phyloP scores from a whole-genome alignment of 2,888 invertebrate genomes.

The Aphodius granarius region DNA sequence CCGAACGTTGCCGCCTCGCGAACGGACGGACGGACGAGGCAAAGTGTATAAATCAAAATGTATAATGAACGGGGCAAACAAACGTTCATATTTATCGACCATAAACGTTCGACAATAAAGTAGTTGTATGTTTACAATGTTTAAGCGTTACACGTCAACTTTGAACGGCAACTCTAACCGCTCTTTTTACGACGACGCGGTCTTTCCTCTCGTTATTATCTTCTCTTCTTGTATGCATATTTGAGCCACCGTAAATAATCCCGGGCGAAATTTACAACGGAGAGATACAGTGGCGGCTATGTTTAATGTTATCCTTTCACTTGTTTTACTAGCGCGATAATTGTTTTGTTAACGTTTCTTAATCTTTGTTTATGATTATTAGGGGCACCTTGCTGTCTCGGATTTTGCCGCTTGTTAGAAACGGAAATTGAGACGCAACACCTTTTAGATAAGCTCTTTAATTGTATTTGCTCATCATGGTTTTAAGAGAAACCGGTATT shows the following conservation, averaged over 20 bases:
- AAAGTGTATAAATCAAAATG: constrained; percentile 24
- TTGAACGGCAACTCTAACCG: constrained; percentile 16
- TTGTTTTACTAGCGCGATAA: neutral
- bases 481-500: neutral
- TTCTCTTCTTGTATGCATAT: neutral
- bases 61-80: constrained; percentile 34
- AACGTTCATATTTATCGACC: constrained; percentile 41
- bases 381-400: neutral
- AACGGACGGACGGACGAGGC: constrained; percentile 10
- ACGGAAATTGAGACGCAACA: neutral
- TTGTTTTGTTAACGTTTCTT: neutral
- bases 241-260: neutral
- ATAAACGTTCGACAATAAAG: constrained; percentile 41
- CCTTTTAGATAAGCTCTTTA: neutral
- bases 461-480: neutral
- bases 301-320: neutral
- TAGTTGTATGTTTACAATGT: constrained; percentile 35
- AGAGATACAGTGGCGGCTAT: neutral
- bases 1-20: neutral
- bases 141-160: constrained; percentile 14
- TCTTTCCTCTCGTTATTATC: neutral
- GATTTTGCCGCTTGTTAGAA: neutral
- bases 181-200: neutral
- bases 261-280: neutral
- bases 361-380: neutral